Evolutionary conservation across 2,797 vertebrate genomes (phyloP).

Genomic region (Trachops cirrhosus): DNA sequence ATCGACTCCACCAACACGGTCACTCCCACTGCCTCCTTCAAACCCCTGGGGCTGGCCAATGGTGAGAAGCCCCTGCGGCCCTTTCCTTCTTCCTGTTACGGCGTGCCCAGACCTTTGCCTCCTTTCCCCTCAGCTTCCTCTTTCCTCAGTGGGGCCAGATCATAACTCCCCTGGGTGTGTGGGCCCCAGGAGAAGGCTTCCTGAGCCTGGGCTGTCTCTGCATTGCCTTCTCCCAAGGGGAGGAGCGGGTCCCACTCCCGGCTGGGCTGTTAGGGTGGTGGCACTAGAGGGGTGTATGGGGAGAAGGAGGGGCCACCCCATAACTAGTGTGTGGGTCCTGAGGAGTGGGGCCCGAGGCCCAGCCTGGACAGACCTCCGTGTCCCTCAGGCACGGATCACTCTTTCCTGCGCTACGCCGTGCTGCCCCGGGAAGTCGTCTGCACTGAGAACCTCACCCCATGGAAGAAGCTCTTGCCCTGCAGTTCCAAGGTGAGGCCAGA

Average conservation of each 20-base stretch:
- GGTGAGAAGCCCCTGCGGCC: conserved; percentile 80
- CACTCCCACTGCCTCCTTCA: conserved; percentile 96
- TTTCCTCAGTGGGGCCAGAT: background rate
- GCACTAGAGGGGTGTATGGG: background rate
- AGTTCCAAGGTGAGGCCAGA: conserved; percentile 90
- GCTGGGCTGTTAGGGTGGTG: background rate
- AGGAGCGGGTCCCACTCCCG: background rate
- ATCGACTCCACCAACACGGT: conserved; percentile 98
- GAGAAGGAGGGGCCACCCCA: background rate
- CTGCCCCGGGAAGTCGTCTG: conserved; percentile 96
- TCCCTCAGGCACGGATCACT: conserved; percentile 90
- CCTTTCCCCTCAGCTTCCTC: background rate
- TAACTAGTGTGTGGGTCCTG: background rate
- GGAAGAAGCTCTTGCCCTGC: conserved; percentile 98
- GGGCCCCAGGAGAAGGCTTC: background rate
- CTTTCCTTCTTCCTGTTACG: background rate
- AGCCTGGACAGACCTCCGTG: background rate
- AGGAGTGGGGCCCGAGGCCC: background rate
- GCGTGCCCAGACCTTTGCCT: background rate
- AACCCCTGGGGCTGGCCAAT: conserved; percentile 93
- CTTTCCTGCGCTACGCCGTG: conserved; percentile 93
- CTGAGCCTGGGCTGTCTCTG: background rate
- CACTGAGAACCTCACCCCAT: conserved; percentile 98
- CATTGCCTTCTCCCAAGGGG: background rate
- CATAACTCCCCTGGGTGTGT: background rate